These are phyloP conservation scores for Drosophila buzzatii DNA, from an alignment of 2,888 invertebrate species.

Conservation along the genomic window DNA sequence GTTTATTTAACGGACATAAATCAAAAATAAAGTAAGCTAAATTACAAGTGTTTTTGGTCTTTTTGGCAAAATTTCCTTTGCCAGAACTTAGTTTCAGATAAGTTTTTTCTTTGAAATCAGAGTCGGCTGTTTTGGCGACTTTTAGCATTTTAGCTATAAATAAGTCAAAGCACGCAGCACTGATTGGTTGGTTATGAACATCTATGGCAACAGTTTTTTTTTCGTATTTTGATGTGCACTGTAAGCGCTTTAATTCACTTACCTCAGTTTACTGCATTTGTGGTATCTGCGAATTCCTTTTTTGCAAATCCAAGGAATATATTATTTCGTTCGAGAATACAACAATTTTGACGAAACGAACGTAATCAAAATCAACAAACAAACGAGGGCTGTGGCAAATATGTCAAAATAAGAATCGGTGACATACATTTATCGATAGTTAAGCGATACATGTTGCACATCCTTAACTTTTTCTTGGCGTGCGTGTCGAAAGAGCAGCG, in stretches of 20 bases:
- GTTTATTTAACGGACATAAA: slow-evolving; percentile 6
- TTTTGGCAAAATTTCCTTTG: not conserved
- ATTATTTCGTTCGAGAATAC: not conserved
- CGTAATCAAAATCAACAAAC: slow-evolving; percentile 37
- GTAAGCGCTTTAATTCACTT: not conserved
- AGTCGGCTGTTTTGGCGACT: not conserved
- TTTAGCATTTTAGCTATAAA: not conserved
- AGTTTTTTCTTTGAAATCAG: not conserved
- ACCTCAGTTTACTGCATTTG: slow-evolving; percentile 43
- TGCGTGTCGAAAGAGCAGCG: slow-evolving; percentile 47
- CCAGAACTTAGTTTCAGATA: not conserved
- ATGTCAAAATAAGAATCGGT: not conserved
- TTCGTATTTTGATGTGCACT: not conserved
- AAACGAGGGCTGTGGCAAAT: slow-evolving; percentile 23
- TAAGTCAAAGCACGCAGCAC: slow-evolving; percentile 25
- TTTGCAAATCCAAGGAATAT: not conserved
- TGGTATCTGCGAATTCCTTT: slow-evolving; percentile 2
- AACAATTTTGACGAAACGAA: slow-evolving; percentile 18
- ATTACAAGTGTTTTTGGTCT: not conserved
- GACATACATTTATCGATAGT: slow-evolving; percentile 20
- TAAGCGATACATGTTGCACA: slow-evolving; percentile 27
- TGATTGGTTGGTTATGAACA: not conserved
- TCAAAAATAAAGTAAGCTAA: slow-evolving; percentile 28
- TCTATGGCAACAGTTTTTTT: not conserved
- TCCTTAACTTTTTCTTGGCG: slow-evolving; percentile 48